Base-by-base conservation (phyloP, 2,797 vertebrate species). In the Malacoctenus gilli region DNA sequence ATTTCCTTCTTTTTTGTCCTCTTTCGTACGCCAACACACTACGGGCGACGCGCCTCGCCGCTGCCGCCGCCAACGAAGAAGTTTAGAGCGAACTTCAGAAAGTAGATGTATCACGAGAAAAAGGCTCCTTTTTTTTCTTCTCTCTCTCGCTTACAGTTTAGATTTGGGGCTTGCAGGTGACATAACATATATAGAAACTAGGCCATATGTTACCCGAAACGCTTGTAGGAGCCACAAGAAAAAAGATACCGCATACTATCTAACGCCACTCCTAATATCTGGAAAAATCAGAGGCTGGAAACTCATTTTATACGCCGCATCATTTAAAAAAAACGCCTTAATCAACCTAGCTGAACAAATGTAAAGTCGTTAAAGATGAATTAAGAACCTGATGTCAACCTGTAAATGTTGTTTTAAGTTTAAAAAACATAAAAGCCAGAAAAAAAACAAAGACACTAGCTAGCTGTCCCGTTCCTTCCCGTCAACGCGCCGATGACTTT, bases 51-150 rank as follows among this genome's bases (percentile, higher is more conserved):
- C 85, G 82, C 87, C 80, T 80, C 72, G 84, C 57, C 40, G 69
- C 68, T 75, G 72, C 62, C 73, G 79, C 78, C 66, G 64, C 84
- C 72, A 89, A 90, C 82, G 72, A 89, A 89, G 89, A 90, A 86
- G 89, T 90, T 83, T n/a, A n/a, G 61, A 75, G 76, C 43, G 71
- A 85, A 92, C 89, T 89, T 92, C 83, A 79, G 85, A 89, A n/a
- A 68, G 68, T 79, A 71, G 63, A 80, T 75, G 73, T 86, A 76
- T 79, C 57, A 69, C 72, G 71, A 82, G 57, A 59, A 28, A 77
- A 80, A 51, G n/a, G n/a, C 43, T 13, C 1, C 11, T 66, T 69
- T 80, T 83, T 80, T 58, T 49, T 14, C 15, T 0, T 9, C 19
- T n/a, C n/a, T n/a, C 20, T 4, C 67, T 86, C 46, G 79, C 85